Base-by-base conservation (phyloP, 2,888 invertebrate genomes). In the Leistus spinibarbis region DNA sequence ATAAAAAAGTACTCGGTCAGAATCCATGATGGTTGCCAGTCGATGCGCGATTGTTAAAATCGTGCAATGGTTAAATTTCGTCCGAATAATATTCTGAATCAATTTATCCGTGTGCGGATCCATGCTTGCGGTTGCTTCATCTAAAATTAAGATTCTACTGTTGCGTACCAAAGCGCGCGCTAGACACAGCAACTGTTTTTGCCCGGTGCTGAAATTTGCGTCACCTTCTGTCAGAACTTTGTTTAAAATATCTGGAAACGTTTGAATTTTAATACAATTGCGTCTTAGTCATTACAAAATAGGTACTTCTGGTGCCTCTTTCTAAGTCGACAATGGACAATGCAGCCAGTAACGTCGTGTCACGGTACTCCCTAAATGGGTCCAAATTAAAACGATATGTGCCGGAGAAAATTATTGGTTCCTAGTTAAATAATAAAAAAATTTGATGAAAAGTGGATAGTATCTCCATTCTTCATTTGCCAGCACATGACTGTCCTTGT, bases 111-210 rank as follows among this genome's bases (percentile, higher is more conserved):
- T 89, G 80, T 88, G 86, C n/a, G 89, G 88, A 80, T 90, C 90
- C 0, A 88, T 88, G 80, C 88, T 89, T 53, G 89, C 89, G 1
- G 88, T 89, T 5, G 89, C 90, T 81, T 90, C 90, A 78, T 90
- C 90, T 88, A 90, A 86, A 54, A 90, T 89, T 1, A 95, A 87
- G 68, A 95, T 89, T 76, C 87, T 90, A 82, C 93, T 94, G 76
- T 91, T 91, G 67, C 91, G 87, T 5, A 95, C 86, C 70, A 95
- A 89, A 0, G 95, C 95, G 73, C 95, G 87, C 0, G 94, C 95
- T 74, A 95, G 85, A 81, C 95, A 95, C 72, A 95, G 88, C 76
- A 95, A 86, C 83, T 95, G 95, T 27, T 94, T 86, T 82, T 95
- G 94, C 0, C 95, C 95, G 70, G 94, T 92, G 56, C 94, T 94